Percentiles rank a stretch among this genome's conserved stretches.
Evolutionary conservation across 2,113 vertebrate genomes (phyloP).

Genomic region (Leuciscus idus): DNA sequence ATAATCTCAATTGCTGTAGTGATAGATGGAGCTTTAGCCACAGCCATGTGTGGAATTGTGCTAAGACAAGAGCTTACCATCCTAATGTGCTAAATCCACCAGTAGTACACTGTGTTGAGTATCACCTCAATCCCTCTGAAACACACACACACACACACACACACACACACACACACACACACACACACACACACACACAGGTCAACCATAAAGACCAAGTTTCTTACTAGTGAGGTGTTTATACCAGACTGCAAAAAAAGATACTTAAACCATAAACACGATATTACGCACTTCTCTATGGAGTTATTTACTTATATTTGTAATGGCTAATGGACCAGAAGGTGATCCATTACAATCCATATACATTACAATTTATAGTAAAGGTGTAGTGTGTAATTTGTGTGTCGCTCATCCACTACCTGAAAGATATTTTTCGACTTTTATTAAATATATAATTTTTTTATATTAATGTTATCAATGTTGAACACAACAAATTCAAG

Average conservation of each 20-base stretch:
- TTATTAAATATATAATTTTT: not conserved
- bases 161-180: no score
- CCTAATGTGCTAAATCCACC: constrained; percentile 31
- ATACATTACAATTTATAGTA: no score
- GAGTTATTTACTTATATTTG: no score
- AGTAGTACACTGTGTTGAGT: not conserved
- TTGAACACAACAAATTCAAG: not conserved
- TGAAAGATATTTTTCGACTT: not conserved
- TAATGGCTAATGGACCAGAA: no score
- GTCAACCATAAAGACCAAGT: not conserved
- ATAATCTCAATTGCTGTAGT: not conserved
- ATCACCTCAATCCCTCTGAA: not conserved
- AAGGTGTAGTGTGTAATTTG: no score
- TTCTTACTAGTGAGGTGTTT: not conserved
- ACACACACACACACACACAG: not conserved
- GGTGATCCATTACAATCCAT: no score
- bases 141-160: not conserved
- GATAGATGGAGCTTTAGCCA: not conserved
- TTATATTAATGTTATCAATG: not conserved
- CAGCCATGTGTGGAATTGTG: constrained; percentile 12
- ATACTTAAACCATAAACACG: no score
- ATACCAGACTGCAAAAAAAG: no score
- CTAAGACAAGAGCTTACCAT: constrained; percentile 19
- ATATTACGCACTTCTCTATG: no score
- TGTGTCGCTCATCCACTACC: not conserved